These are phyloP conservation scores for Alcis repandata DNA, from an alignment of 2,888 invertebrate genomes.

Conservation along the genomic window DNA sequence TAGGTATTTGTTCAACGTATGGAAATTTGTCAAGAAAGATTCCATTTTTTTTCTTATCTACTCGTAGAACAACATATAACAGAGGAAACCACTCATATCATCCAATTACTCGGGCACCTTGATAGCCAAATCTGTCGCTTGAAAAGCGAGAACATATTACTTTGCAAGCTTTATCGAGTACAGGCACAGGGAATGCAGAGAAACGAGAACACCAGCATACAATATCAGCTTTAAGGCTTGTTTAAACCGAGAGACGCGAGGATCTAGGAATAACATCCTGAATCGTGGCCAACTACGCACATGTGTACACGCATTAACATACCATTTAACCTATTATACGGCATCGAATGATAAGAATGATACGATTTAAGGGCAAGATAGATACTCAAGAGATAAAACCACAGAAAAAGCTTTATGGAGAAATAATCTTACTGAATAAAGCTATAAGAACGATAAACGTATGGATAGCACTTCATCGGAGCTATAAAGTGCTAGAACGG, in stretches of 20 bases:
- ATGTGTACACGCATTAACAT: not conserved
- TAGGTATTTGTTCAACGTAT: not conserved
- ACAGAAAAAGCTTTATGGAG: not conserved
- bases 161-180: conserved; percentile 2
- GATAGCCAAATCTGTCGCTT: conserved; percentile 5
- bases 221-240: conserved; percentile 26
- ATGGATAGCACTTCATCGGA: too few relatives aligned
- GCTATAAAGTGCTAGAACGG: not conserved
- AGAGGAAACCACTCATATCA: not conserved
- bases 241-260: conserved; percentile 37
- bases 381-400: not conserved
- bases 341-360: not conserved
- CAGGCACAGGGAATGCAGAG: not conserved
- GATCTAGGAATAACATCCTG: conserved; percentile 53
- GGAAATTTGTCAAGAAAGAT: not conserved
- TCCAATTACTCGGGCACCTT: not conserved
- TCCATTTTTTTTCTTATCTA: not conserved
- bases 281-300: conserved; percentile 60
- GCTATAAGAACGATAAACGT: too few relatives aligned
- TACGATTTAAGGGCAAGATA: not conserved
- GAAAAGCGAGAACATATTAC: not conserved
- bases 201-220: conserved; percentile 21
- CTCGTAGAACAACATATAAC: not conserved
- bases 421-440: not conserved
- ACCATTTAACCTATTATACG: not conserved